Evolutionary conservation across 2,797 vertebrate species (phyloP).

Genomic region (Choloepus didactylus): DNA sequence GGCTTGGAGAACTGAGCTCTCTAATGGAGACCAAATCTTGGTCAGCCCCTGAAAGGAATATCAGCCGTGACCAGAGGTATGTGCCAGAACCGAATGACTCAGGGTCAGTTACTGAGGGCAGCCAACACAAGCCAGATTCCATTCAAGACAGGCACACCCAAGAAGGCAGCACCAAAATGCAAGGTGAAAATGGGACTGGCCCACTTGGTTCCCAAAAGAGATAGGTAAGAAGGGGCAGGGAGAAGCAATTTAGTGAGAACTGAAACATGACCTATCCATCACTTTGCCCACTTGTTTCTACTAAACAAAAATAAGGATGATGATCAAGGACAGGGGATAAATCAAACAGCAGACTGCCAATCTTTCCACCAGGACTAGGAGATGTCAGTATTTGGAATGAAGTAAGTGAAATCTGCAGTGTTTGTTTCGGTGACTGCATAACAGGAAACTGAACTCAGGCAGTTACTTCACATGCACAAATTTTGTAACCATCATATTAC

Average conservation of each 20-base stretch:
- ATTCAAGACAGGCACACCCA: neutral
- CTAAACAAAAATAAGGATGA: slow-evolving; percentile 93
- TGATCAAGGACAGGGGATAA: slow-evolving; percentile 91
- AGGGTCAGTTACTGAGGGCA: neutral
- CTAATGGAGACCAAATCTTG: slow-evolving; percentile 94
- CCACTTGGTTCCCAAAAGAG: slow-evolving; percentile 71
- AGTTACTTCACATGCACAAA: slow-evolving; percentile 92
- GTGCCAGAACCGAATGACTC: slow-evolving; percentile 66
- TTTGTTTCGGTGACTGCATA: slow-evolving; percentile 95
- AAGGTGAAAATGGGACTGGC: neutral
- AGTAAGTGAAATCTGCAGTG: slow-evolving; percentile 92
- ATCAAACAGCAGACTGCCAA: slow-evolving; percentile 96
- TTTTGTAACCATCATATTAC: slow-evolving; percentile 96
- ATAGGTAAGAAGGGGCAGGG: slow-evolving; percentile 79
- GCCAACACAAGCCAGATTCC: slow-evolving; percentile 28
- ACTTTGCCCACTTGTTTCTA: slow-evolving; percentile 93
- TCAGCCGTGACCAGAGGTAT: neutral
- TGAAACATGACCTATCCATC: slow-evolving; percentile 91
- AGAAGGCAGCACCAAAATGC: slow-evolving; percentile 69
- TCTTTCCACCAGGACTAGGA: slow-evolving; percentile 93
- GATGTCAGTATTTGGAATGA: slow-evolving; percentile 91
- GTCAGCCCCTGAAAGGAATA: slow-evolving; percentile 87
- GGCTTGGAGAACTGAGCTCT: slow-evolving; percentile 94
- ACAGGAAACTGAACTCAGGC: slow-evolving; percentile 93
- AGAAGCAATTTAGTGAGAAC: slow-evolving; percentile 93